Percentiles rank a stretch among this genome's conserved stretches.
Conservation (phyloP, 2,888 invertebrate genomes). For the Campopleginae sp. region DNA sequence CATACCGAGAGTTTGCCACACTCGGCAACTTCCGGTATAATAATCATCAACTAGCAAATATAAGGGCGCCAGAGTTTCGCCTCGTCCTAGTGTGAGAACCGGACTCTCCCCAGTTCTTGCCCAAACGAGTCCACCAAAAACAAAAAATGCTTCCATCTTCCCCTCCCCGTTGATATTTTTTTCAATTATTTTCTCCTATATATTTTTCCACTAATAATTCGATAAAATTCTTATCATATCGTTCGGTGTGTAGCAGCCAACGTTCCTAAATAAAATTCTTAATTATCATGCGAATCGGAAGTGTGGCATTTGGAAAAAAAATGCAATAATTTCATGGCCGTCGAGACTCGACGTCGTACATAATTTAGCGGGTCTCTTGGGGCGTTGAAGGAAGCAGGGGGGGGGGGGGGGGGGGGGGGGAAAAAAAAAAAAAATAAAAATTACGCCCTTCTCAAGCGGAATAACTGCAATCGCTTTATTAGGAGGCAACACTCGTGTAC, state of each 20-base stretch:
- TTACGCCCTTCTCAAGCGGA: conserved; percentile 78
- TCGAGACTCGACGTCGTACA: no score
- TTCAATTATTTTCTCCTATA: background rate
- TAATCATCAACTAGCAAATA: conserved; percentile 26
- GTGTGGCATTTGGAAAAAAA: no score
- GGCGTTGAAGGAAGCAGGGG: no score
- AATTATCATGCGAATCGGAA: no score
- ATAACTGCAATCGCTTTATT: conserved; percentile 83
- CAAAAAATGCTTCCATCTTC: conserved; percentile 69
- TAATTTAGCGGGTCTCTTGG: no score
- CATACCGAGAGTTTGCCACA: conserved; percentile 66
- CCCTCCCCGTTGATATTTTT: conserved; percentile 34
- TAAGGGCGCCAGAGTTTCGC: background rate
- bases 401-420: no score
- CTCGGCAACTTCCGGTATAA: conserved; percentile 60
- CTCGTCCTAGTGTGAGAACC: conserved; percentile 73
- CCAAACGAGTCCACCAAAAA: conserved; percentile 70
- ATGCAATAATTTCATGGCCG: no score
- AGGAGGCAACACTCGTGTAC: conserved; percentile 69
- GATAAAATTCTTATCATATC: no score
- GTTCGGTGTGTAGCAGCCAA: no score
- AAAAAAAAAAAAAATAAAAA: no score
- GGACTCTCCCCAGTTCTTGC: conserved; percentile 53
- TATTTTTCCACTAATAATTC: no score
- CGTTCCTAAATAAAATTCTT: no score